These are phyloP conservation scores for Tyria jacobaeae DNA, from an alignment of 2,888 invertebrate species.

Conservation along the genomic window DNA sequence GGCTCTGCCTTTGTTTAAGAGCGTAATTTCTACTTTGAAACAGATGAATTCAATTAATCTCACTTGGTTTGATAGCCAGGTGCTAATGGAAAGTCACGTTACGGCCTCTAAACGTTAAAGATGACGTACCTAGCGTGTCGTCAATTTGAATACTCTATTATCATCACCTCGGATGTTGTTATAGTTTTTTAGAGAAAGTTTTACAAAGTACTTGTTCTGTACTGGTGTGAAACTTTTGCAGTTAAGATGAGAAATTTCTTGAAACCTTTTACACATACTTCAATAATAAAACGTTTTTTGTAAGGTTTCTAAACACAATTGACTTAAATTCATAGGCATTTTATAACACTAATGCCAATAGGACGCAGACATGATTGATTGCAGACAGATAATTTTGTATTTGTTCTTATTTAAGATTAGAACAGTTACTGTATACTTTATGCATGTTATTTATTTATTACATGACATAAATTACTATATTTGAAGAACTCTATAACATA, in stretches of 20 bases:
- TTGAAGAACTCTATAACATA: too few species aligned
- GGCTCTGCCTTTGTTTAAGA: conserved; percentile 57
- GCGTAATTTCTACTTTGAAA: conserved; percentile 72
- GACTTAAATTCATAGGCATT: too few species aligned
- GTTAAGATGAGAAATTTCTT: background rate
- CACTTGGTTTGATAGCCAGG: conserved; percentile 73
- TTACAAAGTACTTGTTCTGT: conserved; percentile 6
- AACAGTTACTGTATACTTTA: too few species aligned
- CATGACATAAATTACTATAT: too few species aligned
- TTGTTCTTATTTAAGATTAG: too few species aligned
- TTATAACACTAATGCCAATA: too few species aligned
- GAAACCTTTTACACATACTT: background rate
- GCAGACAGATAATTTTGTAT: too few species aligned
- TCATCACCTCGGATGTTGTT: conserved; percentile 28
- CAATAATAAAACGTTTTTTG: too few species aligned
- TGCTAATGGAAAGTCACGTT: conserved; percentile 74
- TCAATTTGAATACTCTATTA: conserved; percentile 56
- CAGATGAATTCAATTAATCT: conserved; percentile 81
- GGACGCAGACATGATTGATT: too few species aligned
- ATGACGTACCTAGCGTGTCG: conserved; percentile 52
- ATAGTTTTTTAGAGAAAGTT: conserved; percentile 29
- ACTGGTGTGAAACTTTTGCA: background rate
- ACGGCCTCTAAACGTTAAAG: conserved; percentile 62
- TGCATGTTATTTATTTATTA: too few species aligned
- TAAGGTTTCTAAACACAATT: too few species aligned